phyloP scores from a whole-genome alignment of 2,797 vertebrate species.

The Sparus aurata region DNA sequence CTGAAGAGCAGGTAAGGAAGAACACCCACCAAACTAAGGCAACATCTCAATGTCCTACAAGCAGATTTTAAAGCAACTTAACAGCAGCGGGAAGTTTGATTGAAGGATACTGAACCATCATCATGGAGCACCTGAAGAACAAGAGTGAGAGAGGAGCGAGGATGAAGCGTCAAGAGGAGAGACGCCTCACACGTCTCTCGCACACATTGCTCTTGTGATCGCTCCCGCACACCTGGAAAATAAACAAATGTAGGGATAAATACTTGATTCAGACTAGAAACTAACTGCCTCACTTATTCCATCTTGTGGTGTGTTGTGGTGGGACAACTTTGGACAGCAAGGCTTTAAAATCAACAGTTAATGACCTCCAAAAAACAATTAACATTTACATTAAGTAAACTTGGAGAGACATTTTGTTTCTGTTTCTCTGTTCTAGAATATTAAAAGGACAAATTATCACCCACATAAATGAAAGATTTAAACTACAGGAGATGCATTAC shows the following conservation, averaged over 20 bases:
- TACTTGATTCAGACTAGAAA: background rate
- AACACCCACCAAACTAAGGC: background rate
- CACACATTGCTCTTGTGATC: constrained; percentile 89
- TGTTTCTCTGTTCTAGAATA: background rate
- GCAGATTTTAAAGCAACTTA: background rate
- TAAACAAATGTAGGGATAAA: background rate
- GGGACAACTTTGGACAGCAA: background rate
- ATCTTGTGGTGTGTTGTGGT: constrained; percentile 55
- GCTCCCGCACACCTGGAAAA: constrained; percentile 87
- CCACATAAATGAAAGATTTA: background rate
- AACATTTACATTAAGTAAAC: background rate
- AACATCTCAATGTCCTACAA: background rate
- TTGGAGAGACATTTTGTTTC: too few relatives aligned
- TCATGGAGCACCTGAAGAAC: constrained; percentile 91
- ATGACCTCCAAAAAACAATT: background rate
- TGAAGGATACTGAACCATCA: constrained; percentile 93
- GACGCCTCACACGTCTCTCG: constrained; percentile 90
- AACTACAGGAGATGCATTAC: background rate
- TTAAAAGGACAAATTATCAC: background rate
- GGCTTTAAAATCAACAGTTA: background rate
- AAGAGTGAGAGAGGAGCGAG: constrained; percentile 92
- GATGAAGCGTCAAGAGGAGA: constrained; percentile 88
- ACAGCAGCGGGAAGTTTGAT: background rate
- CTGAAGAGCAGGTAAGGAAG: constrained; percentile 79
- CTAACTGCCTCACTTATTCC: constrained; percentile 15